phyloP scores from a whole-genome alignment of 1,140 invertebrate genomes.

The Latrodectus geometricus region DNA sequence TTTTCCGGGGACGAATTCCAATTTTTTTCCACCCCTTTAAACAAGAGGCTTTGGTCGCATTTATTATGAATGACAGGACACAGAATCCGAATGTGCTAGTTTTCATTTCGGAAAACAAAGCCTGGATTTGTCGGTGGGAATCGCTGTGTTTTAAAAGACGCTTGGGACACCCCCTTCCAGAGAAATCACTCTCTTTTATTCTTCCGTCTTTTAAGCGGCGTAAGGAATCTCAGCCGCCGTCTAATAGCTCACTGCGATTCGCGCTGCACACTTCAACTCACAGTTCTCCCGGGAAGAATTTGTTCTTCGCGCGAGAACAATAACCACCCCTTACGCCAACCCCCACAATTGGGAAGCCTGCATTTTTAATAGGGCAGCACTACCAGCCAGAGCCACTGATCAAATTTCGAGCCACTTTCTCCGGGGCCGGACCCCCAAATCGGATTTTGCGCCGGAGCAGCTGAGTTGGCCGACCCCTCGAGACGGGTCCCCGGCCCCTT shows the following conservation, averaged over 20 bases:
- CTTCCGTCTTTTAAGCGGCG: slow-evolving; percentile 10
- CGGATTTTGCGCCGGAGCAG: slow-evolving; percentile 35
- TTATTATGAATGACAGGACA: too few species aligned
- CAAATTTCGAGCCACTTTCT: slow-evolving; percentile 50
- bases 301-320: slow-evolving; percentile 31
- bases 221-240: slow-evolving; percentile 28
- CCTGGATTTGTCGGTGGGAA: too few species aligned
- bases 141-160: not conserved
- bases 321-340: not conserved
- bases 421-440: slow-evolving; percentile 29
- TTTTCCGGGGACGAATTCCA: too few species aligned
- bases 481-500: slow-evolving; percentile 12
- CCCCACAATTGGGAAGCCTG: slow-evolving; percentile 24
- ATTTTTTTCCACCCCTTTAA: too few species aligned
- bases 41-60: too few species aligned
- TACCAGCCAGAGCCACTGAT: slow-evolving; percentile 24
- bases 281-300: slow-evolving; percentile 5
- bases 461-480: slow-evolving; percentile 29
- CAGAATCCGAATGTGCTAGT: too few species aligned
- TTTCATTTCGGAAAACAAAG: too few species aligned
- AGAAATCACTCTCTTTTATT: not conserved
- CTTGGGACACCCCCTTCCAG: not conserved
- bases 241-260: slow-evolving; percentile 36
- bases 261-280: not conserved
- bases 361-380: slow-evolving; percentile 36